Evolutionary conservation across 1,140 invertebrate species (phyloP).

Genomic region (Pararge aegeria): DNA sequence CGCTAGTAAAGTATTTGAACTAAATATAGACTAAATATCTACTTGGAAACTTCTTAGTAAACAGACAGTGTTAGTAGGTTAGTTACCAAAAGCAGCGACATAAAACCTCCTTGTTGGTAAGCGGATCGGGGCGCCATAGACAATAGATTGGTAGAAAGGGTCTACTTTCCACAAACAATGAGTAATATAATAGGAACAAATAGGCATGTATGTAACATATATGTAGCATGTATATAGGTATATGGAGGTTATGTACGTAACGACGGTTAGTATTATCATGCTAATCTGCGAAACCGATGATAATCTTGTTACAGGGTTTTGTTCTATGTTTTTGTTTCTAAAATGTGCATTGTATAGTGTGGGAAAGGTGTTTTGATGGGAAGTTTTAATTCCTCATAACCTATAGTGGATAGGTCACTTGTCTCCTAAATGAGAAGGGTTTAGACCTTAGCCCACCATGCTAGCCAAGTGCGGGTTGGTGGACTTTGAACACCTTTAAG

Average conservation of each 20-base stretch:
- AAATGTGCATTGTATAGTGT: not conserved
- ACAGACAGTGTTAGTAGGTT: too few relatives aligned
- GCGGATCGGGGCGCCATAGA: conserved; percentile 14
- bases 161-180: conserved; percentile 26
- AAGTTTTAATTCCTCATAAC: too few relatives aligned
- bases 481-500: too few relatives aligned
- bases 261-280: conserved; percentile 25
- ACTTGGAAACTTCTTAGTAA: too few relatives aligned
- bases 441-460: too few relatives aligned
- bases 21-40: too few relatives aligned
- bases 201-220: not conserved
- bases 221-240: not conserved
- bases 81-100: too few relatives aligned
- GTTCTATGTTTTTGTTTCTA: not conserved
- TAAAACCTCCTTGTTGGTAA: not conserved
- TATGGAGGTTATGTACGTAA: not conserved
- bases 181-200: conserved; percentile 15
- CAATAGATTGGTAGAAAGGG: conserved; percentile 8
- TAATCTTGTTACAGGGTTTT: conserved; percentile 14
- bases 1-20: too few relatives aligned
- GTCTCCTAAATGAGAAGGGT: too few relatives aligned
- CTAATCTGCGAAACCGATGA: conserved; percentile 17
- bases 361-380: not conserved
- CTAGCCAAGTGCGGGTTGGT: too few relatives aligned
- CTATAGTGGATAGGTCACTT: too few relatives aligned